These are phyloP conservation scores for Pangasius macronema DNA, from an alignment of 2,797 vertebrate genomes.

Conservation along the genomic window DNA sequence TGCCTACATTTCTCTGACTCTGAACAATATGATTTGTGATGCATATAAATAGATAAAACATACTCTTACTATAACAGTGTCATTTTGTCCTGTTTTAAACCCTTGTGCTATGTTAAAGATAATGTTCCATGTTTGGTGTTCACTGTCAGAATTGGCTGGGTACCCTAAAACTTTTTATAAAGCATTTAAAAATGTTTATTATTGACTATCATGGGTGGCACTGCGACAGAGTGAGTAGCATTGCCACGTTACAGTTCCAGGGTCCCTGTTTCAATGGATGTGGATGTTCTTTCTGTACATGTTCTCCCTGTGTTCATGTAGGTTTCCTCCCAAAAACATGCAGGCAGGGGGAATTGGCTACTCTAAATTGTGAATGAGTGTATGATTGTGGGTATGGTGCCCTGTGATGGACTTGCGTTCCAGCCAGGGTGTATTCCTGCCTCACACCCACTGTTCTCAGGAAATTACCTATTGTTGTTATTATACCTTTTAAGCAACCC, in stretches of 20 bases:
- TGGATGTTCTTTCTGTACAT: not conserved
- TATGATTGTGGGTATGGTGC: not conserved
- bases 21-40: constrained; percentile 51
- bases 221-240: not conserved
- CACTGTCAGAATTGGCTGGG: not conserved
- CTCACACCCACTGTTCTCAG: not conserved
- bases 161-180: not conserved
- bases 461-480: not conserved
- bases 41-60: constrained; percentile 44
- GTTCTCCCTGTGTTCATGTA: not conserved
- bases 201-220: not conserved
- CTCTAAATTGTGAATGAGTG: not conserved
- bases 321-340: not conserved
- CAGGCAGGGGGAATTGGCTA: not conserved
- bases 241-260: not conserved
- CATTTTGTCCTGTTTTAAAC: not conserved
- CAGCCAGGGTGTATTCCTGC: not conserved
- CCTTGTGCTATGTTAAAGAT: not conserved
- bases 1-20: constrained; percentile 17
- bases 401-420: not conserved
- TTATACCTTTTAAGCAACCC: not conserved
- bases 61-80: not conserved
- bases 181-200: not conserved
- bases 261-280: not conserved
- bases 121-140: not conserved